These are phyloP conservation scores for Molorchus minor DNA, from an alignment of 2,888 invertebrate genomes.

Conservation along the genomic window DNA sequence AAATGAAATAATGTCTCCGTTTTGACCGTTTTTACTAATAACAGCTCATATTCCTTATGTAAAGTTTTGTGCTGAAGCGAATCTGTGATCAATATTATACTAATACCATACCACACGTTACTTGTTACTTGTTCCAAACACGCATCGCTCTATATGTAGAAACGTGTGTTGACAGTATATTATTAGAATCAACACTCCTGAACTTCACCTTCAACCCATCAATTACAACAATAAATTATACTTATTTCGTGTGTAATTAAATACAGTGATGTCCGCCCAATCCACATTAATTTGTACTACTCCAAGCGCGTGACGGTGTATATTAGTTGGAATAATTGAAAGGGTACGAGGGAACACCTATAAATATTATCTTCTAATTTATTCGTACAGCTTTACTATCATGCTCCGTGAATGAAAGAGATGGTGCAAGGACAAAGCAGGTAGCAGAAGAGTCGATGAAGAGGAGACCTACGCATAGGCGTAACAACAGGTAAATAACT, in stretches of 20 bases:
- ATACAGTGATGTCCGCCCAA: neutral
- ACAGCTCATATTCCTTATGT: too few species aligned
- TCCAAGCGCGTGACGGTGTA: slow-evolving; percentile 12
- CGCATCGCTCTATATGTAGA: too few species aligned
- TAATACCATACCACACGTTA: too few species aligned
- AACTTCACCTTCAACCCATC: slow-evolving; percentile 14
- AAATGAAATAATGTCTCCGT: too few species aligned
- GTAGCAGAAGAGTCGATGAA: slow-evolving; percentile 11
- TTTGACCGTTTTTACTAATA: too few species aligned
- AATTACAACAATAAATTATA: slow-evolving; percentile 12
- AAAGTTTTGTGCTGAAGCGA: too few species aligned
- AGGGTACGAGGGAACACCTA: slow-evolving; percentile 4
- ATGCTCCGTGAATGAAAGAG: slow-evolving; percentile 20
- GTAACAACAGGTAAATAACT: neutral
- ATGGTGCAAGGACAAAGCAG: slow-evolving; percentile 7
- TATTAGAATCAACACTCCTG: slow-evolving; percentile 1
- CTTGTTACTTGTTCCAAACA: too few species aligned
- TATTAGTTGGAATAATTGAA: slow-evolving; percentile 16
- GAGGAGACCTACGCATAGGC: neutral
- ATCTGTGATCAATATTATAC: too few species aligned
- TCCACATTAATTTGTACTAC: slow-evolving; percentile 19
- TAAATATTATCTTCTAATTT: slow-evolving; percentile 22
- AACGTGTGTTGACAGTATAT: too few species aligned
- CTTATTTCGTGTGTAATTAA: slow-evolving; percentile 12
- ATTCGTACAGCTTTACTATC: slow-evolving; percentile 16